Evolutionary conservation across 1,140 invertebrate genomes (phyloP), one percentile per base, ranked within the genome.

Genomic region (Ylistrum balloti): DNA sequence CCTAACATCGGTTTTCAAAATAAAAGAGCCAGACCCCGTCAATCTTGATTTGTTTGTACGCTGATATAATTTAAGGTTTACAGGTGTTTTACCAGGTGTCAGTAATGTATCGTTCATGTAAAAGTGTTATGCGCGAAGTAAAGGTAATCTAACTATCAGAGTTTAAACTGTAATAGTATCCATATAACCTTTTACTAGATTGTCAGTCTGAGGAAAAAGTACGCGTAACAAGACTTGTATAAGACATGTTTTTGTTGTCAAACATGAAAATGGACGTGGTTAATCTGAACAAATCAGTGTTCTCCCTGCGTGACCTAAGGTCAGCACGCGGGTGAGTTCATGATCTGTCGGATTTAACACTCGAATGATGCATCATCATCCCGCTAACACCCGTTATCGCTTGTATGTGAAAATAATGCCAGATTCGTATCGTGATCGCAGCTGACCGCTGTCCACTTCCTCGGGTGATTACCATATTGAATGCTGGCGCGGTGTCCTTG

Each of bases 291-390:
- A 9, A 28, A 74, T 74, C 56, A 74, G 9, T 28, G 5, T 9
- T 74, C 5, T 5, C 56, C 22, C n/a, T 22, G 28, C n/a, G 28
- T 74, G n/a, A 74, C 56, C 56, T 17, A 5, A 74, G 56, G 56
- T n/a, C 56, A 74, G n/a, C 56, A 28, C 22, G 56, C 35, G 35
- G 13, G 5, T 74, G 56, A 74, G 56, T 74, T 74, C n/a, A 1
- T 74, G 56, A 74, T 74, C n/a, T 74, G n/a, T n/a, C n/a, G 56
- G 56, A 74, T 74, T 74, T 74, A 74, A 74, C 56, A 74, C 56
- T 74, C 28, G 56, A 28, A 9, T 28, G 15, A 74, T 17, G 11
- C 9, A 74, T n/a, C 56, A 74, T 74, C 56, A 74, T n/a, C 56
- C 56, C 11, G n/a, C 56, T 3, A n/a, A 74, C n/a, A 74, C 56